Base-by-base conservation (phyloP, 2,797 vertebrate species). In the Taenioides sp. region DNA sequence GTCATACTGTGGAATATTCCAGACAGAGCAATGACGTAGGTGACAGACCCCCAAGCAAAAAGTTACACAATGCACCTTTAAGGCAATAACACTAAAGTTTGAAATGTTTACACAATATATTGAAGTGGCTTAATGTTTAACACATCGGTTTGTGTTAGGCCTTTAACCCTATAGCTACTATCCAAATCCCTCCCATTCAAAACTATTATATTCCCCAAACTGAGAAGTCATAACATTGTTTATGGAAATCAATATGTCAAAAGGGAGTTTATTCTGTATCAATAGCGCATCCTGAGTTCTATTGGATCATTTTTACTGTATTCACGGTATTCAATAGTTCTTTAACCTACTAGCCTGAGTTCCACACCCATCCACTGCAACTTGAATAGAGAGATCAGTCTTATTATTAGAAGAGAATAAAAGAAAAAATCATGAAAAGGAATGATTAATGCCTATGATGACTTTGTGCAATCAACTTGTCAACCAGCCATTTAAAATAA, bases 371-470 rank as follows among this genome's bases (percentile, higher is more conserved):
- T n/a, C 18, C 20, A 62, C 18, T 9, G 10, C 28, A 12, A 34
- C 28, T n/a, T 62, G 60, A 62, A 62, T 62, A 18, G 18, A 62
- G 60, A 37, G 60, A 34, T 62, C 60, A 62, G 60, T 5, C 2
- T 62, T 62, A 34, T 34, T 37, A n/a, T n/a, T 12, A 20, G 3
- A 31, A 11, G 20, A 12, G 31, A 62, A 62, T 62, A 37, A 62
- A 37, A 62, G 31, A 62, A 31, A 62, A 37, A 34, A n/a, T 37
- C 4, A n/a, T 34, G 20, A 1, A 16, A 61, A n/a, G 1, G 0
- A 37, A 62, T 20, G 28, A 62, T 62, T 62, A n/a, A 62, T 62
- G 16, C n/a, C 31, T 7, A 12, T 31, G 3, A 34, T 62, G 31
- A 62, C 18, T 34, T 23, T 18, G n/a, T 62, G 18, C 9, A n/a